Evolutionary conservation across 2,888 invertebrate genomes (phyloP).

Genomic region (Leptopilina drosophilae): DNA sequence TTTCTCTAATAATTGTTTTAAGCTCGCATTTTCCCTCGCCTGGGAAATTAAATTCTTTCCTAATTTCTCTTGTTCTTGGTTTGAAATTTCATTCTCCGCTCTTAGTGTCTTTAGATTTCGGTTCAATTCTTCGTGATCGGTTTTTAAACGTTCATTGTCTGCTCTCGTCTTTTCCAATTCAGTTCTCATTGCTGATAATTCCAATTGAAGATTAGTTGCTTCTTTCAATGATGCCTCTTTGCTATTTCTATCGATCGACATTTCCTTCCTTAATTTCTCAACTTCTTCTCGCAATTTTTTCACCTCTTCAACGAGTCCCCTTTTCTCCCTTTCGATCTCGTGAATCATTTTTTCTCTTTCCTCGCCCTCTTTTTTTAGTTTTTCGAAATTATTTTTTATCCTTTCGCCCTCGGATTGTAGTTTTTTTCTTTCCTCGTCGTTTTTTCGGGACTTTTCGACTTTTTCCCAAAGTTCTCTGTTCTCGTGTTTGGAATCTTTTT

Average conservation of each 20-base stretch:
- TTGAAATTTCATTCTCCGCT: constrained; percentile 7
- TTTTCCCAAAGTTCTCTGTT: constrained; percentile 51
- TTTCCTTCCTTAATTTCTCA: constrained; percentile 53
- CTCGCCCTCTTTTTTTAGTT: background rate
- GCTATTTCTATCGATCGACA: constrained; percentile 49
- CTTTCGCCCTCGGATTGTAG: background rate
- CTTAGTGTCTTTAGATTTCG: constrained; percentile 40
- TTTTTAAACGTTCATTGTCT: constrained; percentile 52
- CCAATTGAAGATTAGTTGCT: constrained; percentile 50
- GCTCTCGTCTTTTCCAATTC: constrained; percentile 50
- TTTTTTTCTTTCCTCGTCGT: constrained; percentile 37
- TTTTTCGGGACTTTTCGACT: constrained; percentile 13
- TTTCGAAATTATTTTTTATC: background rate
- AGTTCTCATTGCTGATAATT: constrained; percentile 49
- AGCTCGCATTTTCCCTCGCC: constrained; percentile 47
- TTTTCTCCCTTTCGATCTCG: constrained; percentile 7
- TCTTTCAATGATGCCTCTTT: constrained; percentile 52
- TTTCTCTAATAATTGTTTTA: constrained; percentile 50
- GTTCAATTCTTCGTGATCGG: constrained; percentile 47
- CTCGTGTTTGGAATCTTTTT: constrained; percentile 40
- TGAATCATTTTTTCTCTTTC: background rate
- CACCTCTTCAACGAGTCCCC: constrained; percentile 43
- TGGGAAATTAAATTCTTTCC: constrained; percentile 31
- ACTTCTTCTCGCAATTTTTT: constrained; percentile 50
- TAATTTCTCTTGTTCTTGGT: constrained; percentile 35